Percentiles rank a stretch among this genome's conserved stretches.
These are phyloP conservation scores for Harpalus rufipes DNA, from an alignment of 2,888 invertebrate genomes.

Conservation along the genomic window DNA sequence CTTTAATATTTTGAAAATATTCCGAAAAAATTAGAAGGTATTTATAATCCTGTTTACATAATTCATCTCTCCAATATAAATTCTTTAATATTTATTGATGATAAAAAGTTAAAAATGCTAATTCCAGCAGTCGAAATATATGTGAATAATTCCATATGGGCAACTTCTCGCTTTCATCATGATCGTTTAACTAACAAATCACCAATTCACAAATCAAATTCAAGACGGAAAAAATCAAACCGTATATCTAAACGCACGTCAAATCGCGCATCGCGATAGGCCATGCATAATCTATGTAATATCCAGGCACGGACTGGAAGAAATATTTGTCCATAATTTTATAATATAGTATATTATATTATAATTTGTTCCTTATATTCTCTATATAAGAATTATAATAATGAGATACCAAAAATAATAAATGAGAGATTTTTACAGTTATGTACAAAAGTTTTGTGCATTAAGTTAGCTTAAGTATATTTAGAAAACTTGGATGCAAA, in stretches of 20 bases:
- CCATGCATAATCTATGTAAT: not conserved
- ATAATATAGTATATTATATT: no score
- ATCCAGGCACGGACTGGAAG: not conserved
- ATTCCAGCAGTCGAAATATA: slow-evolving; percentile 37
- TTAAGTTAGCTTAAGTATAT: no score
- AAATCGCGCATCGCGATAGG: slow-evolving; percentile 34
- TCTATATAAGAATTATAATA: no score
- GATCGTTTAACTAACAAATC: slow-evolving; percentile 44
- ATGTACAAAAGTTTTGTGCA: no score
- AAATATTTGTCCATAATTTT: not conserved
- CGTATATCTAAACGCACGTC: slow-evolving; percentile 22
- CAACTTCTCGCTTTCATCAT: slow-evolving; percentile 37
- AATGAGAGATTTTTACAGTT: no score
- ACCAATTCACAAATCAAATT: slow-evolving; percentile 49
- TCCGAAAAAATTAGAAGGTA: not conserved
- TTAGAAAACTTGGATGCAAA: no score
- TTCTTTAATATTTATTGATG: slow-evolving; percentile 10
- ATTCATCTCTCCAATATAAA: slow-evolving; percentile 27
- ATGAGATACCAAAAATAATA: no score
- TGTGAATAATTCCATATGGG: slow-evolving; percentile 23
- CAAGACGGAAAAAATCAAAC: slow-evolving; percentile 23
- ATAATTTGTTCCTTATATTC: no score
- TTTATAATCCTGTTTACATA: not conserved
- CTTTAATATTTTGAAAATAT: slow-evolving; percentile 4
- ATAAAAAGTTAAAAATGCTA: slow-evolving; percentile 19